phyloP scores from a whole-genome alignment of 2,888 invertebrate genomes.

The Metopia argyrocephala region DNA sequence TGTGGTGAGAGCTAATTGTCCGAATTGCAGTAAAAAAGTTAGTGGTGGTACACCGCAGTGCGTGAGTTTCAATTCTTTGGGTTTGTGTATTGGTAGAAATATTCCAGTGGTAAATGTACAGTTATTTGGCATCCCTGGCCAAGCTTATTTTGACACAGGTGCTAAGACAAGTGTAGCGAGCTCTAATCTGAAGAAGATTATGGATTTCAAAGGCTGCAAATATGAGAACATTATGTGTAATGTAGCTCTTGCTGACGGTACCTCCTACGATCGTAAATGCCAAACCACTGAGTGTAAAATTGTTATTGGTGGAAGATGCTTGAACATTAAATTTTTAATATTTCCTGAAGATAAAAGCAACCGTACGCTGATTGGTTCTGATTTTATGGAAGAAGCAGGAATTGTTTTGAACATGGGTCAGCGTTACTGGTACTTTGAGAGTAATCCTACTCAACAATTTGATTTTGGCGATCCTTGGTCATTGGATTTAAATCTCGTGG shows the following conservation, averaged over 20 bases:
- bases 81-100: constrained; percentile 6
- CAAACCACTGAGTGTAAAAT: constrained; percentile 50
- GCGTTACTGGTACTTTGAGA: constrained; percentile 55
- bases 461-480: constrained; percentile 51
- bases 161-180: constrained; percentile 63
- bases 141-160: constrained; percentile 60
- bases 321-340: constrained; percentile 54
- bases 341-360: constrained; percentile 55
- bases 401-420: constrained; percentile 63
- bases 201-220: constrained; percentile 46
- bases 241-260: too few species aligned
- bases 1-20: constrained; percentile 42
- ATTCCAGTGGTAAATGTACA: constrained; percentile 44
- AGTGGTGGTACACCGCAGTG: not conserved
- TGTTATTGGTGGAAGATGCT: constrained; percentile 50
- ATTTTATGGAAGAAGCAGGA: constrained; percentile 52
- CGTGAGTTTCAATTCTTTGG: constrained; percentile 39
- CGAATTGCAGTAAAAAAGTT: constrained; percentile 37
- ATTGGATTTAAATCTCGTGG: constrained; percentile 23
- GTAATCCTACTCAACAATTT: constrained; percentile 26
- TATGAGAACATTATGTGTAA: too few species aligned
- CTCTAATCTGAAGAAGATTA: constrained; percentile 48
- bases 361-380: constrained; percentile 53
- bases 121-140: constrained; percentile 53
- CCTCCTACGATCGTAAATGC: constrained; percentile 26